Evolutionary conservation across 2,113 vertebrate species (phyloP).

Genomic region (Tylochromis polylepis): DNA sequence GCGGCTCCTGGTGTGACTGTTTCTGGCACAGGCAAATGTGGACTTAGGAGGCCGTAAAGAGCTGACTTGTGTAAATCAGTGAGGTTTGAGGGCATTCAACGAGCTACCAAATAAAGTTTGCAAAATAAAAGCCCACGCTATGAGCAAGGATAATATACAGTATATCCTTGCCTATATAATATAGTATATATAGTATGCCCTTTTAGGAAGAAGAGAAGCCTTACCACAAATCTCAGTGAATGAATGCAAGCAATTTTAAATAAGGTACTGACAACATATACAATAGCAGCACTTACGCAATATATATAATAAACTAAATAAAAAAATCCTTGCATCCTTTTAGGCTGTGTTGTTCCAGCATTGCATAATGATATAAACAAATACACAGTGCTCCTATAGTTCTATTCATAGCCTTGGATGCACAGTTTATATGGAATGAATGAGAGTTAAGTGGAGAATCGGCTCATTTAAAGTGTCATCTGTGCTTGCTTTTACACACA

Average conservation of each 20-base stretch:
- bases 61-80: not conserved
- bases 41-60: not conserved
- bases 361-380: not conserved
- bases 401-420: not conserved
- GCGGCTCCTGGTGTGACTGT: not conserved
- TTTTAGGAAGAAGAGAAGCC: not conserved
- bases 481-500: not conserved
- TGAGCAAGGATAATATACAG: not conserved
- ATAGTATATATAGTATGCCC: not conserved
- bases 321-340: not conserved
- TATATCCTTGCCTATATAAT: not conserved
- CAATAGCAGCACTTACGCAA: not conserved
- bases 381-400: not conserved
- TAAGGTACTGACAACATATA: not conserved
- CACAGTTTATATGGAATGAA: slow-evolving; percentile 67
- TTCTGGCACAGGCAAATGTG: not conserved
- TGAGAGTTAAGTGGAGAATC: slow-evolving; percentile 75
- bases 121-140: not conserved
- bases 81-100: not conserved
- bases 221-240: not conserved
- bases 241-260: not conserved
- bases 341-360: not conserved
- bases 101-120: not conserved
- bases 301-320: not conserved
- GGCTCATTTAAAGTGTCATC: slow-evolving; percentile 75